Percentiles rank a stretch among this genome's conserved stretches.
These are phyloP conservation scores for Hipposideros armiger DNA, from an alignment of 2,113 vertebrate genomes.

Conservation along the genomic window DNA sequence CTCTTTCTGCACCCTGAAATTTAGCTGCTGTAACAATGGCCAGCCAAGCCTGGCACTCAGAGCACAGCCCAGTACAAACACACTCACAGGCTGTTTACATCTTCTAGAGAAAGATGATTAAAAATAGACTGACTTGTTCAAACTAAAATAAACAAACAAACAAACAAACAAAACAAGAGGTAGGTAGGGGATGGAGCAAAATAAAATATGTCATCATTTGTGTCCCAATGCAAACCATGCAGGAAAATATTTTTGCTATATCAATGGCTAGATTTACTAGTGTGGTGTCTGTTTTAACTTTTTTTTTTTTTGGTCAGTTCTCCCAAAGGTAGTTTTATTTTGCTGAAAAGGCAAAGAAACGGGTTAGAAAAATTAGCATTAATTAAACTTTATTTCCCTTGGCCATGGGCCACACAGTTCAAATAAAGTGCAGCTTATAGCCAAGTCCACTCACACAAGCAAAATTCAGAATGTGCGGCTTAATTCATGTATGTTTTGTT, in stretches of 20 bases:
- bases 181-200: background rate
- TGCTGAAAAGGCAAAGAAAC: constrained; percentile 86
- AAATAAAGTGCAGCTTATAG: constrained; percentile 86
- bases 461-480: constrained; percentile 82
- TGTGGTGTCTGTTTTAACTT: constrained; percentile 76
- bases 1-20: background rate
- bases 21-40: background rate
- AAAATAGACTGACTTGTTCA: constrained; percentile 55
- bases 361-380: constrained; percentile 88
- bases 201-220: constrained; percentile 66
- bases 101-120: constrained; percentile 55
- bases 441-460: constrained; percentile 72
- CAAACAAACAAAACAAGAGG: background rate
- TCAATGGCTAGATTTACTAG: constrained; percentile 84
- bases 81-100: background rate
- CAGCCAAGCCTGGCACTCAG: background rate
- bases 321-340: constrained; percentile 87
- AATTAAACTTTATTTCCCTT: constrained; percentile 89
- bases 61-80: background rate
- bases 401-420: constrained; percentile 87
- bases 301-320: constrained; percentile 70
- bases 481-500: constrained; percentile 81
- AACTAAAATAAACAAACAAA: background rate
- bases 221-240: constrained; percentile 25
- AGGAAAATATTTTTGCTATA: constrained; percentile 71